Base-by-base conservation (phyloP, 2,797 vertebrate species). In the Sebastolobus alascanus region DNA sequence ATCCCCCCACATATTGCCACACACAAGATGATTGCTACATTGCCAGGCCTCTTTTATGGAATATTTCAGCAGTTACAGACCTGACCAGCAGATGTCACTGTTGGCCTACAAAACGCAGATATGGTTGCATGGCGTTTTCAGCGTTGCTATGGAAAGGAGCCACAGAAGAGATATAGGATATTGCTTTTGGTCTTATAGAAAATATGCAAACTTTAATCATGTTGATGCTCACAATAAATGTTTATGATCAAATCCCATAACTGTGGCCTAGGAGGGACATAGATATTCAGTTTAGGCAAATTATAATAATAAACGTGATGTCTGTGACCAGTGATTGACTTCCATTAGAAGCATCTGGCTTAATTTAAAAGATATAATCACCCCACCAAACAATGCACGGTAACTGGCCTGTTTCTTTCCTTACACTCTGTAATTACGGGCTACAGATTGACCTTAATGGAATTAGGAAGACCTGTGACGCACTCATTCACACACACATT, bases 81-180 rank as follows among this genome's bases (percentile, higher is more conserved):
- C 2, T 64, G 40, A 75, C 87, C 92, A 93, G 83, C 79, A 93
- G 92, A 87, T 89, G 93, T 83, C 92, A 22, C 52, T 80, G 58
- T 89, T 84, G 64, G 46, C 33, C 65, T 60, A 73, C 18, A 82
- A 74, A 87, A 82, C 6, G 70, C 18, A 71, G 3, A 18, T 14
- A 25, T 3, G 25, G 20, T 2, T n/a, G 50, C 8, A 52, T 10
- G 20, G 18, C 13, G 52, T 31, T 22, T 38, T 2, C 9, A 20
- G 52, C 1, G 4, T 69, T 73, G 37, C 59, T 14, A 22, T 59
- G 4, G 31, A 8, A 70, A 66, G 5, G 20, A 68, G 38, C 14
- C 18, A 35, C 9, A 18, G 43, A 37, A 11, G 33, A 70, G 9
- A 52, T 35, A 68, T 33, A 2, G 1, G n/a, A 46, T 8, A 37